phyloP scores from a whole-genome alignment of 2,113 vertebrate species.

The Athene noctua region DNA sequence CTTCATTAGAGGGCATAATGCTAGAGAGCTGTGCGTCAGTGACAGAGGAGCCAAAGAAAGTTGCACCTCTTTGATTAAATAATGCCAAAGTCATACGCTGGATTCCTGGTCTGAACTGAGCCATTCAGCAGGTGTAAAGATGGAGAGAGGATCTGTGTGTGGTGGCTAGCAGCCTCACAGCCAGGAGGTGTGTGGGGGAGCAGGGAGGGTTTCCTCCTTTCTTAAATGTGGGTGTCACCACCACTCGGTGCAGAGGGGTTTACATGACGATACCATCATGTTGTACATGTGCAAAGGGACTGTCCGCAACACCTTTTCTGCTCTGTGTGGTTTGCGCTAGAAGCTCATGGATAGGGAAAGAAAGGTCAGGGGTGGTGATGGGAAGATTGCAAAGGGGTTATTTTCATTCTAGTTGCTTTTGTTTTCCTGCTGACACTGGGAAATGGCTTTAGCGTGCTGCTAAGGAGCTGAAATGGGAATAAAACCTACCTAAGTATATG shows the following conservation, averaged over 20 bases:
- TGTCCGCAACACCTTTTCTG: neutral
- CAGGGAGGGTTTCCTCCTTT: neutral
- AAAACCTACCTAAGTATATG: neutral
- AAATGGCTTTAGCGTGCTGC: neutral
- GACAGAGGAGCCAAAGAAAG: neutral
- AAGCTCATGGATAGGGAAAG: neutral
- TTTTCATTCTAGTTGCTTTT: neutral
- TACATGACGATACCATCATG: accelerated
- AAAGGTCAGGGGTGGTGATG: neutral
- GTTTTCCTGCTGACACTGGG: neutral
- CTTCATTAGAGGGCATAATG: constrained; percentile 27
- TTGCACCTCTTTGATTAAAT: neutral
- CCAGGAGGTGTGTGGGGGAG: neutral
- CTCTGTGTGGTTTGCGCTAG: neutral
- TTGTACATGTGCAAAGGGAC: accelerated
- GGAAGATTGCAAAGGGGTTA: neutral
- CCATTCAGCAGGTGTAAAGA: neutral
- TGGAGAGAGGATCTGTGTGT: constrained; percentile 19
- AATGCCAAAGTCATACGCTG: neutral
- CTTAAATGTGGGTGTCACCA: neutral
- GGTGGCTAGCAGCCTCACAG: neutral
- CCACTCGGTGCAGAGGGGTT: neutral
- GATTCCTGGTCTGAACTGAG: neutral
- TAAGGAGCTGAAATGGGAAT: neutral
- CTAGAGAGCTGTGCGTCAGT: neutral